A percentile compares a stretch with the other conserved stretches of the same genome.
Conservation (phyloP, 1,140 invertebrate species). For the Glossosoma conforme region DNA sequence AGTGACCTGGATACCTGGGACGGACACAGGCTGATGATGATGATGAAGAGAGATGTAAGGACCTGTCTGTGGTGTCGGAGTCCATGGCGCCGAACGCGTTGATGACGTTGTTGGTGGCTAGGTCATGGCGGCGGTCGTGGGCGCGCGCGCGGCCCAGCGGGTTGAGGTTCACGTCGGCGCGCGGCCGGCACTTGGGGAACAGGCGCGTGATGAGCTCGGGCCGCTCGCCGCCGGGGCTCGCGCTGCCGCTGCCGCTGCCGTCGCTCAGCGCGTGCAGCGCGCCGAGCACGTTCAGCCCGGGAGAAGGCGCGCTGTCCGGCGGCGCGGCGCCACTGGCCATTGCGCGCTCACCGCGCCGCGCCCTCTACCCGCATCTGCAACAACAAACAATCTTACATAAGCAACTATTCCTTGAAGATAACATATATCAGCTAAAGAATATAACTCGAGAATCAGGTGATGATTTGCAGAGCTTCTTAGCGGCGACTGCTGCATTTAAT, state of each 20-base stretch:
- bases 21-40: no score
- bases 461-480: no score
- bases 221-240: slow-evolving; percentile 42
- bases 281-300: slow-evolving; percentile 29
- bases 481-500: no score
- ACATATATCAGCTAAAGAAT: no score
- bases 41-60: no score
- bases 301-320: slow-evolving; percentile 22
- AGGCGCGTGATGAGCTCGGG: slow-evolving; percentile 74
- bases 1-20: no score
- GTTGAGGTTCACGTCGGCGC: slow-evolving; percentile 57
- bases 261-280: slow-evolving; percentile 32
- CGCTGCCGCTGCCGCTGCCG: slow-evolving; percentile 38
- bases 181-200: slow-evolving; percentile 77
- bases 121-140: slow-evolving; percentile 11
- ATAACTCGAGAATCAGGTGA: no score
- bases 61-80: slow-evolving; percentile 29
- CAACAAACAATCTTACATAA: slow-evolving; percentile 14
- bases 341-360: slow-evolving; percentile 13
- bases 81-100: no score
- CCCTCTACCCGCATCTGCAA: slow-evolving; percentile 20
- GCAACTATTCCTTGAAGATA: no score
- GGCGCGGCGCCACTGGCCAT: slow-evolving; percentile 42
- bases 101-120: slow-evolving; percentile 22
- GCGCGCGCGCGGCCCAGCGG: slow-evolving; percentile 45